Base-by-base conservation (phyloP, 2,797 vertebrate species). In the Vespertilio murinus region DNA sequence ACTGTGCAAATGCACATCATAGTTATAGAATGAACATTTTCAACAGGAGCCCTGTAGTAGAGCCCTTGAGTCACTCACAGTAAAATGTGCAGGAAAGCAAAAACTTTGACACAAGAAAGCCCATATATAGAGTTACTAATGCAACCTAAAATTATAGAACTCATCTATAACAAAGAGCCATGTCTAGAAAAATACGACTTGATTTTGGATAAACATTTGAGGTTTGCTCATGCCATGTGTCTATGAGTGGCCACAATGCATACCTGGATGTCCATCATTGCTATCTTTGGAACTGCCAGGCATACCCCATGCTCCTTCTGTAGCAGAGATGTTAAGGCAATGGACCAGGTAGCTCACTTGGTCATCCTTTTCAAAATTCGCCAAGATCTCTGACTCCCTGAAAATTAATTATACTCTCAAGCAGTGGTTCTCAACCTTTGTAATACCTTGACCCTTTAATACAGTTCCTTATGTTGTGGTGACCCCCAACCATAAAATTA, bases 61-160 rank as follows among this genome's bases (percentile, higher is more conserved):
- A n/a, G n/a, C n/a, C n/a, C n/a, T n/a, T n/a, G n/a, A n/a, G n/a
- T n/a, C n/a, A n/a, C n/a, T n/a, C n/a, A 78, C 7, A 90, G 23
- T 71, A 69, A 95, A 90, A 86, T 89, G 80, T 56, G 59, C 30
- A 94, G 14, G 56, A 65, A 90, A 95, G 14, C 18, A 80, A 83
- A 78, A 87, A 52, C 12, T 16, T 49, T 64, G 18, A 70, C n/a
- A 83, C 91, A 93, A 91, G 23, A 42, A 95, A 91, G 38, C 18
- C 40, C 54, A 10, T 70, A 5, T 20, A 14, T 65, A 6, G 74
- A 59, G 69, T 33, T 89, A 7, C 4, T 7, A 33, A 13, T 79
- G 6, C 2, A 52, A 73, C 56, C 40, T 74, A 71, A 91, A 91
- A n/a, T 49, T 71, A 47, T 1, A 23, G n/a, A 35, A 25, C 5